Percentiles rank a stretch among this genome's conserved stretches.
Evolutionary conservation across 1,140 invertebrate genomes (phyloP).

Genomic region (Bombus cullumanus): DNA sequence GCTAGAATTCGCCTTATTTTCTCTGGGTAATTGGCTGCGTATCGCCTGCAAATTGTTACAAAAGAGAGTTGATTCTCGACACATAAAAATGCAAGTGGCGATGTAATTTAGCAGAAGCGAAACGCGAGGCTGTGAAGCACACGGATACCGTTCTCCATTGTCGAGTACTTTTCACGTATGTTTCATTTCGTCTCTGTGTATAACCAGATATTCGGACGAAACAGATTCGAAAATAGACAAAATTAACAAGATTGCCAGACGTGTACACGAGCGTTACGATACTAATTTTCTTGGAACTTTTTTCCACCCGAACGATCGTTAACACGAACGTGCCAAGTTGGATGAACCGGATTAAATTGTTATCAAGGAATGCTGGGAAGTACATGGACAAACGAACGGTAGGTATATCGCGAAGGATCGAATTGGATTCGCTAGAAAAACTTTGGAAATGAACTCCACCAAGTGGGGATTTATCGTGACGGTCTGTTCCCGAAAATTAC

Average conservation of each 20-base stretch:
- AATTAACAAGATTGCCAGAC: neutral
- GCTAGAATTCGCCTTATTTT: neutral
- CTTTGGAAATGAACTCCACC: slow-evolving; percentile 52
- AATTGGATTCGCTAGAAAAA: slow-evolving; percentile 29
- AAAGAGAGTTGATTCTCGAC: slow-evolving; percentile 12
- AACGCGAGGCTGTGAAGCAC: neutral
- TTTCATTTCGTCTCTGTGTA: neutral
- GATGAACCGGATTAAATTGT: neutral
- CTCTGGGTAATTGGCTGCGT: neutral
- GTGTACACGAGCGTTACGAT: neutral
- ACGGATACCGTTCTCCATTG: too few species aligned
- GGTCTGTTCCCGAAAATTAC: slow-evolving; percentile 38
- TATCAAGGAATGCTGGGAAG: neutral
- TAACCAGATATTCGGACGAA: too few species aligned
- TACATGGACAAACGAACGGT: neutral
- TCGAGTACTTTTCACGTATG: neutral
- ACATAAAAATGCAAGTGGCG: slow-evolving; percentile 5
- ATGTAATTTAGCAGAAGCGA: neutral
- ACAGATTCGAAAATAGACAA: too few species aligned
- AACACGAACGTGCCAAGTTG: neutral
- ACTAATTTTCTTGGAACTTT: neutral
- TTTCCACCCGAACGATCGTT: too few species aligned
- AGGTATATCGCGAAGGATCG: neutral
- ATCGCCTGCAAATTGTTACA: slow-evolving; percentile 22
- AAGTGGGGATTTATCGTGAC: slow-evolving; percentile 41